These are phyloP conservation scores for Zeugodacus cucurbitae DNA, from an alignment of 1,140 invertebrate genomes.

Conservation along the genomic window DNA sequence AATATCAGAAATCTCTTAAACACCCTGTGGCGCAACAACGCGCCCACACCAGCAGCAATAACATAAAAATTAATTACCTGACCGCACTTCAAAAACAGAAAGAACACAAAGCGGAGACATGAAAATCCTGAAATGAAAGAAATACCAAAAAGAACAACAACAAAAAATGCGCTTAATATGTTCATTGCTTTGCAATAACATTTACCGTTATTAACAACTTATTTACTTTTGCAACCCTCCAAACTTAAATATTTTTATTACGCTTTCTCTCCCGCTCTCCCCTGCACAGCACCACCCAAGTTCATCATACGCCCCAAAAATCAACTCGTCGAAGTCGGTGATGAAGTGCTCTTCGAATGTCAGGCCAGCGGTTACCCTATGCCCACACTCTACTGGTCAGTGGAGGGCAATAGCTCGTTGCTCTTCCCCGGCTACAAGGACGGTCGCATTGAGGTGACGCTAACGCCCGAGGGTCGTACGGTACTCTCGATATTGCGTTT, in stretches of 20 bases:
- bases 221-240: not conserved
- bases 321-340: slow-evolving; percentile 74
- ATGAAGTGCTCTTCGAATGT: slow-evolving; percentile 76
- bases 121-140: not conserved
- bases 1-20: too few relatives aligned
- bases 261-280: not conserved
- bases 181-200: slow-evolving; percentile 1
- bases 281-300: slow-evolving; percentile 72
- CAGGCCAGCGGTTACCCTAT: slow-evolving; percentile 75
- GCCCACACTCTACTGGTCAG: slow-evolving; percentile 81
- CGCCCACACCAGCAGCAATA: not conserved
- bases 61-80: slow-evolving; percentile 38
- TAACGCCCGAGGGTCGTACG: slow-evolving; percentile 71
- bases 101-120: not conserved
- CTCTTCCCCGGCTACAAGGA: slow-evolving; percentile 75
- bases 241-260: not conserved
- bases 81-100: slow-evolving; percentile 19
- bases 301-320: slow-evolving; percentile 74
- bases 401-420: slow-evolving; percentile 78
- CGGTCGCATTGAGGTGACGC: slow-evolving; percentile 72
- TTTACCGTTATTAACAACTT: slow-evolving; percentile 18
- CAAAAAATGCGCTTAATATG: not conserved
- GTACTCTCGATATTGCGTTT: slow-evolving; percentile 73
- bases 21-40: not conserved
- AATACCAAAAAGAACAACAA: not conserved